Evolutionary conservation across 92 coral and sea anemone species (phyloP).

Genomic region (Palythoa grandiflora): DNA sequence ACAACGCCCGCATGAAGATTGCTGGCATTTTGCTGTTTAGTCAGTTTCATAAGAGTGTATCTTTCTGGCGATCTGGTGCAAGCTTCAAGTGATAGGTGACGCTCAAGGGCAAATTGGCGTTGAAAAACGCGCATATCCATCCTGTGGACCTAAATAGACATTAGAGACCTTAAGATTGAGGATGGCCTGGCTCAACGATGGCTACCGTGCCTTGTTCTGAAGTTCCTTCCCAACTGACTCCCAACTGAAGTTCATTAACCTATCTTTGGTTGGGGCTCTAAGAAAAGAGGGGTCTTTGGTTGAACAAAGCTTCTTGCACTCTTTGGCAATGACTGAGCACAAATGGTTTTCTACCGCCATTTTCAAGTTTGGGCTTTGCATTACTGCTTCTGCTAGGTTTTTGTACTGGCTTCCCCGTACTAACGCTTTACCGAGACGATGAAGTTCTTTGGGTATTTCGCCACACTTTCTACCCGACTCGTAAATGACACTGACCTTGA

Average conservation of each 20-base stretch:
- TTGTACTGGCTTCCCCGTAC: slow-evolving; percentile 46
- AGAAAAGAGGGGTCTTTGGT: slow-evolving; percentile 38
- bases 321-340: slow-evolving; percentile 13
- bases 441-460: slow-evolving; percentile 38
- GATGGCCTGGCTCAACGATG: slow-evolving; percentile 47
- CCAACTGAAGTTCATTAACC: slow-evolving; percentile 18
- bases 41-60: slow-evolving; percentile 57
- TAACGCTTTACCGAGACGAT: slow-evolving; percentile 52
- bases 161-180: slow-evolving; percentile 52
- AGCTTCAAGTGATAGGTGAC: slow-evolving; percentile 54
- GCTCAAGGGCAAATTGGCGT: slow-evolving; percentile 46
- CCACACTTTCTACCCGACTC: slow-evolving; percentile 20
- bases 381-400: slow-evolving; percentile 47
- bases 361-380: slow-evolving; percentile 34
- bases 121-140: slow-evolving; percentile 51
- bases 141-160: slow-evolving; percentile 43
- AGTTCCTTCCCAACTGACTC: slow-evolving; percentile 38
- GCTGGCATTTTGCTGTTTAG: slow-evolving; percentile 56
- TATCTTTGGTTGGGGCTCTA: slow-evolving; percentile 38
- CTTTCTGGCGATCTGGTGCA: slow-evolving; percentile 49
- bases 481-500: slow-evolving; percentile 35
- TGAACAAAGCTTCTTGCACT: slow-evolving; percentile 44
- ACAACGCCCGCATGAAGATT: slow-evolving; percentile 57
- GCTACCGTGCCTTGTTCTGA: slow-evolving; percentile 38
- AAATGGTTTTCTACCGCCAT: slow-evolving; percentile 7